These are phyloP conservation scores for Protodeltote pygarga DNA, from an alignment of 2,888 invertebrate genomes.

Conservation along the genomic window DNA sequence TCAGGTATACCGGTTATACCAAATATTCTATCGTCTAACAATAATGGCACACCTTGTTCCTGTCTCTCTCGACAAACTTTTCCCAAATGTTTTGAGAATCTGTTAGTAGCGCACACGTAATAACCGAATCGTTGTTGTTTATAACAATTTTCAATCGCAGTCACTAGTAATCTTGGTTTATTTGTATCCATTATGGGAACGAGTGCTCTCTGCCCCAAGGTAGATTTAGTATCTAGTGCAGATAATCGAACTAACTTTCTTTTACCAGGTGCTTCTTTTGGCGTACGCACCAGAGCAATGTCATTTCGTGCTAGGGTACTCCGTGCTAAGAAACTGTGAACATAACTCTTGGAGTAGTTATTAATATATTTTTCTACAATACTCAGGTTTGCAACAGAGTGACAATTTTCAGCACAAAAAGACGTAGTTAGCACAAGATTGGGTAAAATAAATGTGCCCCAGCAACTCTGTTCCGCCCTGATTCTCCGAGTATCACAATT, in stretches of 20 bases:
- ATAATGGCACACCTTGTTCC: slow-evolving; percentile 62
- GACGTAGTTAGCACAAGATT: slow-evolving; percentile 62
- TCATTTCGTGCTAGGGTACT: slow-evolving; percentile 43
- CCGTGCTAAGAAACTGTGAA: slow-evolving; percentile 5
- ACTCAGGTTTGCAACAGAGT: slow-evolving; percentile 38
- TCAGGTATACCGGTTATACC: slow-evolving; percentile 50
- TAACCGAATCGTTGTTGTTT: slow-evolving; percentile 35
- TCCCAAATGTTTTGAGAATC: slow-evolving; percentile 14
- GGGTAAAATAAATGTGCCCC: slow-evolving; percentile 61
- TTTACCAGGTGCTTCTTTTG: slow-evolving; percentile 10
- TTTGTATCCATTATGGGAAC: slow-evolving; percentile 49
- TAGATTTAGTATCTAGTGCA: slow-evolving; percentile 47
- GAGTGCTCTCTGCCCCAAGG: slow-evolving; percentile 54
- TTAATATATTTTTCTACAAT: slow-evolving; percentile 43
- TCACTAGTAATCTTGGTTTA: slow-evolving; percentile 43
- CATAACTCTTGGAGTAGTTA: slow-evolving; percentile 38
- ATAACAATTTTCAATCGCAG: slow-evolving; percentile 56
- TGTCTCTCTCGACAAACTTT: slow-evolving; percentile 38
- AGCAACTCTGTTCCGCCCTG: slow-evolving; percentile 52
- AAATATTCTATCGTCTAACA: slow-evolving; percentile 57
- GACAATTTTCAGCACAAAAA: slow-evolving; percentile 64
- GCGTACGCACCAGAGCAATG: slow-evolving; percentile 42
- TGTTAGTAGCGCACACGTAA: slow-evolving; percentile 59
- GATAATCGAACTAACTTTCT: slow-evolving; percentile 50
- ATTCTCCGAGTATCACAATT: slow-evolving; percentile 49